phyloP scores from a whole-genome alignment of 2,888 invertebrate genomes.

The Sarcophaga subvicina region DNA sequence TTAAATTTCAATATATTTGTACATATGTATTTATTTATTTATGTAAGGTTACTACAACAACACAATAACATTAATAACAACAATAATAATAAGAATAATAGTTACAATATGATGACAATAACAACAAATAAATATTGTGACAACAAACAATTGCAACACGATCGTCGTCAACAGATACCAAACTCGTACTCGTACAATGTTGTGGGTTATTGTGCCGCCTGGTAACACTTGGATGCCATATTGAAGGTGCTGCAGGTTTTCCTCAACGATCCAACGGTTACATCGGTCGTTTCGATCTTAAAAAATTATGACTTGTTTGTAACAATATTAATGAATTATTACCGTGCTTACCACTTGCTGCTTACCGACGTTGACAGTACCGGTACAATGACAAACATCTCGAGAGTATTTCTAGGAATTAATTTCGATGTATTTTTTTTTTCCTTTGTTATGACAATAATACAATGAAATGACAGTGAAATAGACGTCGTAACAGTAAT shows the following conservation, averaged over 20 bases:
- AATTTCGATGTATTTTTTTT: neutral
- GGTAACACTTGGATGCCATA: neutral
- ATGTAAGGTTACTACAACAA: slow-evolving; percentile 43
- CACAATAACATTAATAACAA: neutral
- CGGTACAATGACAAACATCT: slow-evolving; percentile 13
- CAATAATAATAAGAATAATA: no score
- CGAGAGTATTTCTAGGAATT: slow-evolving; percentile 31
- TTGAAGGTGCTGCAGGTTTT: slow-evolving; percentile 15
- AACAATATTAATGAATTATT: slow-evolving; percentile 59
- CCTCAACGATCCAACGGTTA: no score
- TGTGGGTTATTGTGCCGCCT: neutral
- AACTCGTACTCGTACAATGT: neutral
- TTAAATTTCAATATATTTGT: slow-evolving; percentile 9
- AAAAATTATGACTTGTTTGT: slow-evolving; percentile 64
- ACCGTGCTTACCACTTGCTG: neutral
- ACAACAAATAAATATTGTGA: slow-evolving; percentile 44
- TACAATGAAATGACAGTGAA: no score
- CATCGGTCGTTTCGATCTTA: slow-evolving; percentile 41
- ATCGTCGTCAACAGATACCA: slow-evolving; percentile 12
- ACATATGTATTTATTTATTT: slow-evolving; percentile 56
- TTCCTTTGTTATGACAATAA: no score
- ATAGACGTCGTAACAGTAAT: neutral
- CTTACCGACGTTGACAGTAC: no score
- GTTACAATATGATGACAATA: neutral
- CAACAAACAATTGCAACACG: neutral